phyloP scores from a whole-genome alignment of 2,888 invertebrate species.

The Nycteola revayana region DNA sequence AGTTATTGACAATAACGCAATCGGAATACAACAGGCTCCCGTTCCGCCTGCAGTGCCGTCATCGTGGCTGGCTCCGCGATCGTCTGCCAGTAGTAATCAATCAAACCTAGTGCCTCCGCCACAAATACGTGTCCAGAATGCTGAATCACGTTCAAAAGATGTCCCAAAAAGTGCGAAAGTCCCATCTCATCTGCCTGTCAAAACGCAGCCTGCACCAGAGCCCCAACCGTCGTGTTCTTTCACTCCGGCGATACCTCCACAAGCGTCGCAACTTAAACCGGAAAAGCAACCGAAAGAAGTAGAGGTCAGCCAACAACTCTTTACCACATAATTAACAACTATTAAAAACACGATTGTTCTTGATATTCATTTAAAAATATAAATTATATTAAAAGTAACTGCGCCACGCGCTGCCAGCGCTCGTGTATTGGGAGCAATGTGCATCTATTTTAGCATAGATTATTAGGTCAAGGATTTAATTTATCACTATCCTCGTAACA shows the following conservation, averaged over 20 bases:
- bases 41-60: constrained; percentile 70
- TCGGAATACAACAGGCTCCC: constrained; percentile 46
- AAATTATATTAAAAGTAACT: constrained; percentile 43
- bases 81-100: constrained; percentile 32
- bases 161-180: constrained; percentile 44
- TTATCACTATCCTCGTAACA: constrained; percentile 35
- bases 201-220: constrained; percentile 39
- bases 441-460: constrained; percentile 73
- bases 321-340: constrained; percentile 30
- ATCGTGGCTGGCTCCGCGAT: constrained; percentile 60
- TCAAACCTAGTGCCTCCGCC: constrained; percentile 48
- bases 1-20: constrained; percentile 31
- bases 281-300: constrained; percentile 69
- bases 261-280: constrained; percentile 59
- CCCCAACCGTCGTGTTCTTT: constrained; percentile 73
- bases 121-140: constrained; percentile 59
- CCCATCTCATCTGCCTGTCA: constrained; percentile 39
- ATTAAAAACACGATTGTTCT: constrained; percentile 24
- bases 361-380: constrained; percentile 30
- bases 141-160: constrained; percentile 44
- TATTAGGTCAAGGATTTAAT: constrained; percentile 75
- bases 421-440: constrained; percentile 65
- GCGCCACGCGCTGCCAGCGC: constrained; percentile 60
- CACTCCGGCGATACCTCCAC: constrained; percentile 44
- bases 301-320: constrained; percentile 66